Base-by-base conservation (phyloP, 1,140 invertebrate genomes). In the Tribolium madens region DNA sequence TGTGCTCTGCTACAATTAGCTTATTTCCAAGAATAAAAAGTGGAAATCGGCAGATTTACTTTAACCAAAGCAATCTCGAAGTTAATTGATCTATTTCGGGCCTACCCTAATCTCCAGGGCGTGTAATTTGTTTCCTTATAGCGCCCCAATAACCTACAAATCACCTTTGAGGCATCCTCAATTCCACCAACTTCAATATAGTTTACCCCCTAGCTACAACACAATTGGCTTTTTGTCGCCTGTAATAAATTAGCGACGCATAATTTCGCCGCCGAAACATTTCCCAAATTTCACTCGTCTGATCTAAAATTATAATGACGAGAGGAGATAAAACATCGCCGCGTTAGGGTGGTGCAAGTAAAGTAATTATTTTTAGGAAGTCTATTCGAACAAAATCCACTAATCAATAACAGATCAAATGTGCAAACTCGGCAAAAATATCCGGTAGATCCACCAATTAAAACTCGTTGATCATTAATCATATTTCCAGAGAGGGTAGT, bases 51-150 rank as follows among this genome's bases (percentile, higher is more conserved):
- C 10, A 42, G 26, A 64, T 33, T 64, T 33, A 26, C 26, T 14
- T 33, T 33, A 64, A 64, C 57, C 57, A n/a, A 64, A 64, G 57
- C 57, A 64, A 64, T 64, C 57, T 64, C 57, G 12, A 33, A 64
- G 57, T 64, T 64, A 64, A 64, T 64, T 64, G 57, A 64, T 64
- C 57, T 64, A 64, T 64, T 64, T 64, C 57, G 57, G 57, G 14
- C 57, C 57, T 64, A 64, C 57, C 57, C 57, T 64, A 64, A 64
- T 64, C 57, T 33, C 57, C 26, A 33, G 57, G 57, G 57, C n/a
- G 26, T 33, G 57, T 64, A 64, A 64, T 64, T 64, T 64, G 57
- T 64, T 64, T 64, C 57, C 57, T 64, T 64, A 64, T 64, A 64
- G 26, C 57, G 57, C 57, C 57, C 57, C 57, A 64, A 64, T 64